Base-by-base conservation (phyloP, 2,888 invertebrate genomes). In the Gandaritis pyraliata region DNA sequence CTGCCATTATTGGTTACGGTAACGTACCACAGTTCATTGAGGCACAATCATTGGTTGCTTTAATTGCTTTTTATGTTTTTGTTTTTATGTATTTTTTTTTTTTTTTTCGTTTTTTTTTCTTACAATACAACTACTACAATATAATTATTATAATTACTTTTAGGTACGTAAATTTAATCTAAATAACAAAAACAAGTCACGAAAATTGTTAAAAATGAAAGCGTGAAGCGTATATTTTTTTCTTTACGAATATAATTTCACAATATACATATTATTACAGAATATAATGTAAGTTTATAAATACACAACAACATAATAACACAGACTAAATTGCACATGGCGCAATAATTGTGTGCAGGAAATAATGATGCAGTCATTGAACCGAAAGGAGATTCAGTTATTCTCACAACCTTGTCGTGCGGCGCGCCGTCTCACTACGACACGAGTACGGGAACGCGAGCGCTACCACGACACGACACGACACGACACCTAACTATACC, bases 11-110 rank as follows among this genome's bases (percentile, higher is more conserved):
- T 86, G 83, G 86, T 88, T 87, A 89, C 87, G 92, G 92, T 92
- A 91, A 90, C 92, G 92, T 91, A 92, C 91, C 91, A 92, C 92
- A 90, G 90, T 88, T 90, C 86, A 90, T 90, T 90, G 91, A 92
- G 92, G 92, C 92, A 92, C 92, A 91, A 92, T 91, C 90, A 92
- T 92, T 92, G 92, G 92, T 92, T 91, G 89, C 83, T 90, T 90
- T 87, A 83, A 87, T 90, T 90, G 87, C 88, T 91, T 89, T 88
- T 84, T 78, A 74, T 79, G 82, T 83, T 83, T 80, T 79, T 74
- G 16, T 77, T 71, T 74, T 74, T 77, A 73, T 72, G 79, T 80
- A 76, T 73, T 72, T 75, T 76, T 77, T 78, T 77, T 59, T 81
- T 84, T 80, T 75, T 75, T 69, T 74, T 75, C 68, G 79, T 78